Base-by-base conservation (phyloP, 2,797 vertebrate species). In the Coranthus polyacanthus region DNA sequence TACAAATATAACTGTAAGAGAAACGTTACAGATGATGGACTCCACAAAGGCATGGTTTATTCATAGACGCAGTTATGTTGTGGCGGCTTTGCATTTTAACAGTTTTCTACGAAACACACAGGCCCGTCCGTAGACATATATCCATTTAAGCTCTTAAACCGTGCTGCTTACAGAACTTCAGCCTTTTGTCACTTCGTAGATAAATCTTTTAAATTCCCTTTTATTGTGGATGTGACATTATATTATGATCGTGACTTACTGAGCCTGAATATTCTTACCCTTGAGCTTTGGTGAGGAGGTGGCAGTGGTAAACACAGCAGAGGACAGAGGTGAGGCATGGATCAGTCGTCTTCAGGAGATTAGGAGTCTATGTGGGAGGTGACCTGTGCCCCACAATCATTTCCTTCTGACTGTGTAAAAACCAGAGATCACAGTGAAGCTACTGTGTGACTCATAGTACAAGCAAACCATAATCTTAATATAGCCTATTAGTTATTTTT, bases 251-350 rank as follows among this genome's bases (percentile, higher is more conserved):
- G 29, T 32, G 44, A 49, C 17, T 55, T 9, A n/a, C 16, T 21
- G 15, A 12, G 4, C 5, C 12, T 0, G 0, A 6, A 5, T 32
- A 18, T 37, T 37, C n/a, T 24, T 8, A 17, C 6, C 1, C 16
- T 12, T 26, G 2, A 13, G 20, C 13, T n/a, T 34, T 42, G 13
- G 3, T 29, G 8, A 20, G 43, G 8, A 20, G 43, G 21, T 10
- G 7, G 15, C 10, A 39, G 32, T 8, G 10, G 6, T 17, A n/a
- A 2, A 38, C 17, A 62, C 3, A 6, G 22, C 3, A 32, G 42
- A 39, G 18, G 49, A n/a, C n/a, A n/a, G n/a, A 69, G n/a, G 51
- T 49, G 16, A 63, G 26, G 38, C 29, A 32, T n/a, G n/a, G n/a
- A n/a, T n/a, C n/a, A n/a, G n/a, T n/a, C n/a, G n/a, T 32, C 29